Percentiles rank a stretch among this genome's conserved stretches.
Conservation (phyloP, 2,797 vertebrate genomes). For the Heliangelus exortis region DNA sequence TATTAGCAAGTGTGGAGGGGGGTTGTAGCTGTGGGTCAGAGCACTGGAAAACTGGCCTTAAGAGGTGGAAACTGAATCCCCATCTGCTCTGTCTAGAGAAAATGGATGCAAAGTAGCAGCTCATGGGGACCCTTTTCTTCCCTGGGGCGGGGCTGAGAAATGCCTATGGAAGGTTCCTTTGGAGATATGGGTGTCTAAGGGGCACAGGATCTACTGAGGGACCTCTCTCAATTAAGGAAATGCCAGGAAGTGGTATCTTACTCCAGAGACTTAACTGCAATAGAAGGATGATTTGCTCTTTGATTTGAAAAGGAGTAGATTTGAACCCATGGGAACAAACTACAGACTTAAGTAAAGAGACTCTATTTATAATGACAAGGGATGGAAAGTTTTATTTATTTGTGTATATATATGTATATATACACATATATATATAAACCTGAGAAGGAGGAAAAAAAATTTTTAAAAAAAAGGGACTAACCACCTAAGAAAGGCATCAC, state of each 20-base stretch:
- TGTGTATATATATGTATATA: no score
- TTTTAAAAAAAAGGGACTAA: neutral
- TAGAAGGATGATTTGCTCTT: neutral
- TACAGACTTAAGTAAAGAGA: neutral
- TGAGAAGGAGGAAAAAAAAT: rapidly evolving
- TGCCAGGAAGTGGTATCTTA: neutral
- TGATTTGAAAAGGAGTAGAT: neutral
- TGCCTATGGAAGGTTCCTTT: neutral
- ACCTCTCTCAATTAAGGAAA: neutral
- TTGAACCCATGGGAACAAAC: neutral
- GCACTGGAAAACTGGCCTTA: no score
- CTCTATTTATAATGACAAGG: neutral
- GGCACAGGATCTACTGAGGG: neutral
- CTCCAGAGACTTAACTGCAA: neutral
- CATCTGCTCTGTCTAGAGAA: neutral
- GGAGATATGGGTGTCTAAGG: neutral
- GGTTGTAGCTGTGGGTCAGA: neutral
- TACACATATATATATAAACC: neutral
- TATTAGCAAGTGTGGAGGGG: neutral
- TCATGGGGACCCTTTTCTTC: neutral
- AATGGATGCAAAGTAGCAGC: neutral
- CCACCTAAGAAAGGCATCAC: neutral
- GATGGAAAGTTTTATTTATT: neutral
- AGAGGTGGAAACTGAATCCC: neutral
- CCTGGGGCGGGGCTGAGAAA: neutral